Conservation (phyloP, 2,797 vertebrate species). For the Pyrocephalus nanus region DNA sequence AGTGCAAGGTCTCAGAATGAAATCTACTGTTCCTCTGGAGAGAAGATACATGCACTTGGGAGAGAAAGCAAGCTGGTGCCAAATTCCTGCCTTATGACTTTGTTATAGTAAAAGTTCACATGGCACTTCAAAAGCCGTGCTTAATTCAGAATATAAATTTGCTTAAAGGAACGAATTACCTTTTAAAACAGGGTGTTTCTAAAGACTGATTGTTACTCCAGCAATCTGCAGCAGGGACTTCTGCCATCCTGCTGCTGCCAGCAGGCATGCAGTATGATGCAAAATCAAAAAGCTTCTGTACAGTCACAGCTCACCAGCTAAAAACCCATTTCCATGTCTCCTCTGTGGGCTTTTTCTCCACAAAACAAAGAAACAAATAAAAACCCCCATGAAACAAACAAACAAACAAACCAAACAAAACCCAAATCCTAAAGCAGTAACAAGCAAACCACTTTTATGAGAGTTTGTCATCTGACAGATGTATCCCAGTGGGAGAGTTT, state of each 20-base stretch:
- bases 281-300: background rate
- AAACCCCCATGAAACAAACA: background rate
- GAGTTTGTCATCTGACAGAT: background rate
- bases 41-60: background rate
- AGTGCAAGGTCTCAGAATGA: background rate
- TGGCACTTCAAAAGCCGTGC: background rate
- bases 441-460: background rate
- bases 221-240: background rate
- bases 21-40: background rate
- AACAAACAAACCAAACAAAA: background rate
- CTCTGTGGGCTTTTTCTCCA: background rate
- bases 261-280: background rate
- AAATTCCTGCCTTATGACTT: constrained; percentile 13
- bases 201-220: background rate
- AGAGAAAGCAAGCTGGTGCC: background rate
- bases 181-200: background rate
- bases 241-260: background rate
- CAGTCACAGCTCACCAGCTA: background rate
- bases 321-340: background rate
- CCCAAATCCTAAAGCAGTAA: background rate
- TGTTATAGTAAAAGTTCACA: background rate
- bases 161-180: background rate
- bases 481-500: background rate
- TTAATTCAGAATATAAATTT: background rate
- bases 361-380: background rate